Evolutionary conservation across 2,888 invertebrate species (phyloP).

Genomic region (Nomada ferruginata): DNA sequence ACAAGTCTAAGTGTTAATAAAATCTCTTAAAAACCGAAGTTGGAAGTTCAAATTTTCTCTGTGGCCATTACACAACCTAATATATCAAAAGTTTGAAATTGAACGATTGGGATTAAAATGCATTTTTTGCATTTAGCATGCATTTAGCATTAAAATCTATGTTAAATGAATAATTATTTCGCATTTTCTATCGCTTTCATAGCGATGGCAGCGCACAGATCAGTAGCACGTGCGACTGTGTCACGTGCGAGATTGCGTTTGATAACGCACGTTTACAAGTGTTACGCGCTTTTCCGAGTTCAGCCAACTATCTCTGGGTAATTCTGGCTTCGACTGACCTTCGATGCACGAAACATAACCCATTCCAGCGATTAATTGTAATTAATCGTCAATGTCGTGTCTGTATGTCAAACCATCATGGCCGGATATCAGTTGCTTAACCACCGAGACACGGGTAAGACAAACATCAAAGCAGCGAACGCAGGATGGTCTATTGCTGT

Average conservation of each 20-base stretch:
- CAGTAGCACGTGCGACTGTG: too few species aligned
- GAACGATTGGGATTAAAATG: too few species aligned
- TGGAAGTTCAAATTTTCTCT: too few species aligned
- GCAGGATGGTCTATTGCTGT: background rate
- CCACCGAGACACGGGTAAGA: constrained; percentile 25
- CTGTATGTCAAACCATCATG: constrained; percentile 29
- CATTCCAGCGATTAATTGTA: constrained; percentile 31
- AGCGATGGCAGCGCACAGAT: too few species aligned
- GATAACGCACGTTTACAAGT: constrained; percentile 24
- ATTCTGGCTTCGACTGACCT: constrained; percentile 29
- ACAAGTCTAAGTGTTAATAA: too few species aligned
- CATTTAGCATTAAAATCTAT: too few species aligned
- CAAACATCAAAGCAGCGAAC: constrained; percentile 35
- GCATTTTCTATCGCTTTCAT: too few species aligned
- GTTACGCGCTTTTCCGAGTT: constrained; percentile 26
- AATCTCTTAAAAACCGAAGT: too few species aligned
- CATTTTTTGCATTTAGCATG: too few species aligned
- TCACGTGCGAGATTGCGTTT: background rate
- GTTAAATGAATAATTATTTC: too few species aligned
- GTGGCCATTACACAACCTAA: too few species aligned
- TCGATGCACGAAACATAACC: constrained; percentile 28
- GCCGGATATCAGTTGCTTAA: constrained; percentile 23
- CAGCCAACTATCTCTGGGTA: constrained; percentile 13
- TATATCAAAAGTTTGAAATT: too few species aligned
- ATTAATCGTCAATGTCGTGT: constrained; percentile 40